Evolutionary conservation across 2,113 vertebrate species (phyloP), one percentile per base, ranked within the genome.

Genomic region (Cettia cetti): DNA sequence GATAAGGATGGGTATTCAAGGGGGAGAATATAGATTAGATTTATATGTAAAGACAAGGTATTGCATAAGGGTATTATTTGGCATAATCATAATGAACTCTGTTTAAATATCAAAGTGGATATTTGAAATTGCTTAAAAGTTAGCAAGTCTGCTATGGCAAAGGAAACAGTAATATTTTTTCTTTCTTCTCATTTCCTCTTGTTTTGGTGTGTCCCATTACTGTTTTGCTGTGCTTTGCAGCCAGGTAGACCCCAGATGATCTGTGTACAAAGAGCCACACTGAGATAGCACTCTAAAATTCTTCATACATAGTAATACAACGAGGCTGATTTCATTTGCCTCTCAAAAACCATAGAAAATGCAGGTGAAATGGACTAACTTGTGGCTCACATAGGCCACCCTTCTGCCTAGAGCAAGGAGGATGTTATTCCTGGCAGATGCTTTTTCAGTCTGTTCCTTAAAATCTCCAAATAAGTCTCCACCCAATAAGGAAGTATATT

Each of bases 221-320:
- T 75, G 5, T 42, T 89, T 74, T 82, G 50, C n/a, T 76, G 18
- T 82, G 39, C 47, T 71, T 79, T 75, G 35, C n/a, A 85, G 20
- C 9, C 52, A 21, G 33, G 23, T 40, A 85, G 64, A 49, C 23
- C 10, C 6, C 28, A 69, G 57, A 82, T 53, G 35, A 37, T 77
- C 40, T 92, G 5, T 0, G 0, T n/a, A 52, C 0, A 5, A 59
- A 44, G 71, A 64, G 33, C 2, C 27, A 24, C 30, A 35, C 35
- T 65, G 71, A 86, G 16, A 20, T 18, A 89, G 17, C 8, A 20
- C 23, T 86, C 39, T 77, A 26, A 88, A 90, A 44, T 69, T 61
- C 17, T 82, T 89, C 15, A 10, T 86, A 4, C 10, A 4, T n/a
- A 71, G 19, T 39, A 40, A 7, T 60, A 79, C 33, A 47, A 26